These are phyloP conservation scores for mouse (Mus musculus) DNA, from an alignment of 2,113 vertebrate genomes.

Conservation along the genomic window GRCm39 chr19:27451501-27452000, in stretches of 20 bases:
- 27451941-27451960: background rate
- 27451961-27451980: background rate
- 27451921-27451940: background rate
- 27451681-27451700: background rate
- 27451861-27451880: background rate
- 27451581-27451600: background rate
- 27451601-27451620: background rate
- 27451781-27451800: background rate
- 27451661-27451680: background rate
- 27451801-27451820: background rate
- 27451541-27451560: background rate
- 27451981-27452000: background rate
- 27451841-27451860: too few relatives aligned
- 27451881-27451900: background rate
- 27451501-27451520: background rate
- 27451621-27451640: background rate
- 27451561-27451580: background rate
- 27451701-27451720: background rate
- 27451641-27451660: background rate
- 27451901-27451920: background rate
- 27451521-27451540: background rate
- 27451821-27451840: background rate
- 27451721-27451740: background rate
- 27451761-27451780: background rate
- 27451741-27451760: background rate